Percentiles rank a stretch among this genome's conserved stretches.
These are phyloP conservation scores for Hydrocynus forskahlii DNA, from an alignment of 2,797 vertebrate species.

Conservation along the genomic window DNA sequence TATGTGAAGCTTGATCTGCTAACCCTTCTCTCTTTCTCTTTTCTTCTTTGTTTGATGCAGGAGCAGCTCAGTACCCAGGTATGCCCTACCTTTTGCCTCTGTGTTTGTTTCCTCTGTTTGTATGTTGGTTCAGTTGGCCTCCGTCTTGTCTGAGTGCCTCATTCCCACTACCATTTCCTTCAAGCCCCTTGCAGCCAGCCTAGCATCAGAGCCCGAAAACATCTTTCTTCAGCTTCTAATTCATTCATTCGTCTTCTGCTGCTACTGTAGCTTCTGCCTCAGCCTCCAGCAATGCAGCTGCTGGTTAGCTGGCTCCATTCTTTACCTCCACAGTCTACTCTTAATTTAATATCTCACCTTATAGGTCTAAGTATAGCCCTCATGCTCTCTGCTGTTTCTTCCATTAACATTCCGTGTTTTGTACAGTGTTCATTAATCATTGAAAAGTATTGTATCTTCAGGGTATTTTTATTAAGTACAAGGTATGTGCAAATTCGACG, in stretches of 20 bases:
- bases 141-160: not conserved
- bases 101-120: conserved; percentile 38
- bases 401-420: conserved; percentile 49
- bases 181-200: conserved; percentile 16
- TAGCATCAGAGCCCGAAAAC: conserved; percentile 25
- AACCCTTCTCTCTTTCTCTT: conserved; percentile 61
- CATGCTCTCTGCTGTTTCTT: conserved; percentile 45
- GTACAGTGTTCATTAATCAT: conserved; percentile 29
- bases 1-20: conserved; percentile 54
- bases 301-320: conserved; percentile 39
- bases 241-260: conserved; percentile 21
- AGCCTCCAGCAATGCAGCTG: conserved; percentile 46
- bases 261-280: conserved; percentile 6
- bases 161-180: conserved; percentile 25
- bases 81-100: conserved; percentile 57
- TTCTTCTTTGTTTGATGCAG: conserved; percentile 62
- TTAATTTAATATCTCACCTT: conserved; percentile 52
- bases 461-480: conserved; percentile 19
- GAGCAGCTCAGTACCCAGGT: conserved; percentile 81
- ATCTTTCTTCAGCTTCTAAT: conserved; percentile 39
- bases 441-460: conserved; percentile 10
- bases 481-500: conserved; percentile 5
- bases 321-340: conserved; percentile 41
- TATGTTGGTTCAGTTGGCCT: conserved; percentile 23
- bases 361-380: conserved; percentile 49